Base-by-base conservation (phyloP, 2,888 invertebrate species). In the Megamerina dolium region DNA sequence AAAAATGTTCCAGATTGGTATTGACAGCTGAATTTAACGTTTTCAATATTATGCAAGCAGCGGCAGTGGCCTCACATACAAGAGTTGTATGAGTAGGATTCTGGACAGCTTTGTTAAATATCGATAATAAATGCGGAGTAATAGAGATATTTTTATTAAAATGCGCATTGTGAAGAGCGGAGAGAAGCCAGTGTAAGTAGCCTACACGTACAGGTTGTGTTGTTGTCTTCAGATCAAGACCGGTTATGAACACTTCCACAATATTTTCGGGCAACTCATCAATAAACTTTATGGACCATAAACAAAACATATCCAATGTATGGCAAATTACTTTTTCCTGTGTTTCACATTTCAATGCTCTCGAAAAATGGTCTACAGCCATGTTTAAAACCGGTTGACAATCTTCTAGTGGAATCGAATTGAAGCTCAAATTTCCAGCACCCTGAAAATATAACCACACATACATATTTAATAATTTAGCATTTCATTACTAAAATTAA, bases 291-390 rank as follows among this genome's bases (percentile, higher is more conserved):
- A 68, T 61, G 37, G 84, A 80, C 95, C 94, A 95, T 18, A 81
- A 67, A 6, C 83, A 77, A 69, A 93, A 78, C 80, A 85, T 84
- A 58, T 88, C 83, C 18, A 94, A 74, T 6, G 87, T 83, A 56
- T 82, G 83, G 50, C 87, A 81, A 40, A 94, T 72, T 2, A 90
- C 92, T 61, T 89, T 89, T 71, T 96, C 95, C 68, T 95, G 93
- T 23, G 89, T 88, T 77, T 96, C 95, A 37, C 79, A 77, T 61
- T 89, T 88, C 31, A 95, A 74, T 31, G 88, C 81, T 65, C 86
- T 85, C 19, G 85, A 74, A 64, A 88, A 83, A 57, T 83, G 78
- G 29, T 80, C 75, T 2, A 78, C 74, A 3, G 82, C 83, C 34
- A 75, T 75, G 49, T 77, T 74, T 44, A 86, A 77, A 41, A 83